Evolutionary conservation across 2,888 invertebrate species (phyloP), one percentile per base, ranked within the genome.

Genomic region (Dasysyrphus tricinctus): DNA sequence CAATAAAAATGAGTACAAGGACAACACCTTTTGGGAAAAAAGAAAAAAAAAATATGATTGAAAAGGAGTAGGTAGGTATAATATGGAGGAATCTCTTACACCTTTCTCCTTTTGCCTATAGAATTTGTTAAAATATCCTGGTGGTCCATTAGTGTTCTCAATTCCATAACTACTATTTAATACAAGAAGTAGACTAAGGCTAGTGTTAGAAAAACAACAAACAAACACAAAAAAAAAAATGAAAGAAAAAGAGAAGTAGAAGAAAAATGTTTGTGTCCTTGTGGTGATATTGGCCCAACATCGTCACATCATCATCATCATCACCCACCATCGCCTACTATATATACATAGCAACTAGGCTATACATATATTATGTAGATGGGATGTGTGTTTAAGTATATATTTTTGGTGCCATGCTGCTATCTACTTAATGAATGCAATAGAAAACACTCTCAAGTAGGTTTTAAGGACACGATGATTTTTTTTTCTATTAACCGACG

Each of bases 231-330:
- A 44, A 24, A 69, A 51, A 49, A 12, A 42, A 51, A 29, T 9
- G 61, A 54, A 19, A 61, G 57, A 37, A 19, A 56, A 54, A 11
- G 16, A 37, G 4, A 12, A 42, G 32, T 29, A 7, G 39, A 59
- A 37, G 39, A 42, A 54, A 54, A 61, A 57, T 19, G 12, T 70
- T 74, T 74, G 77, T 72, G 85, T 78, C 81, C 86, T 86, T 81
- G 81, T 78, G 57, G 81, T 78, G 78, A 86, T 86, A 86, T 86
- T 86, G 81, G 78, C 81, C 81, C 86, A 86, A 81, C 86, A 75
- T 86, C 59, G 37, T 75, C 78, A 83, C 73, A 72, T 72, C 70
- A 72, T 72, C 56, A 70, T 51, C 69, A 44, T 44, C 42, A 42
- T 61, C 42, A n/a, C 37, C 39, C 19, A 37, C 34, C 12, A 44